phyloP scores from a whole-genome alignment of 2,113 vertebrate genomes.

The Alces alces region DNA sequence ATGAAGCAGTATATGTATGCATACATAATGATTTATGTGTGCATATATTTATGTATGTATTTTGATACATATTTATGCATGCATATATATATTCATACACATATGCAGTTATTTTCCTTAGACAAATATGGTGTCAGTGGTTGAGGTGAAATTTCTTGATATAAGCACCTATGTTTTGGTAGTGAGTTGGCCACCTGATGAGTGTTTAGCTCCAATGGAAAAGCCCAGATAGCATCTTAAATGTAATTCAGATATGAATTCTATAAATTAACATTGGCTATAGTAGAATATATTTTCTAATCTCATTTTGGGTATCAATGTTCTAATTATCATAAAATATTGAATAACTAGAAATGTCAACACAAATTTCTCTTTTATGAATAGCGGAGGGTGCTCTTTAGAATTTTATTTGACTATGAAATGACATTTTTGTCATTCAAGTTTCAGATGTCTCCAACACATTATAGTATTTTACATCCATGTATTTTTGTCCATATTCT shows the following conservation, averaged over 20 bases:
- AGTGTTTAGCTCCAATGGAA: background rate
- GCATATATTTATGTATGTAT: background rate
- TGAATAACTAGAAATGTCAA: background rate
- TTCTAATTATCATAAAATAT: background rate
- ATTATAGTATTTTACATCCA: background rate
- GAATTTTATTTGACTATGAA: background rate
- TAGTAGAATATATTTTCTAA: background rate
- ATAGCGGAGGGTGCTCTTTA: background rate
- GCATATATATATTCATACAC: background rate
- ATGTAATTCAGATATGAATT: background rate
- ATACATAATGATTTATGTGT: background rate
- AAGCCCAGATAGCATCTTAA: background rate
- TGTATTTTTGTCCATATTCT: background rate
- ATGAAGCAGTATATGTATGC: background rate
- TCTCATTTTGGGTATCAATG: background rate
- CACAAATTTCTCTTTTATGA: background rate
- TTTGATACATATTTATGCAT: background rate
- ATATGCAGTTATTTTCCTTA: background rate
- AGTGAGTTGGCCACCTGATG: background rate
- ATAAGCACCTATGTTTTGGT: background rate
- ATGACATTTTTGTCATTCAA: background rate
- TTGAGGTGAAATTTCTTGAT: background rate
- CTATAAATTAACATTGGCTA: background rate
- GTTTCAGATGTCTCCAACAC: background rate
- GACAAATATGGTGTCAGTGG: background rate